Conservation (phyloP, 1,140 invertebrate species). For the Papilio glaucus region DNA sequence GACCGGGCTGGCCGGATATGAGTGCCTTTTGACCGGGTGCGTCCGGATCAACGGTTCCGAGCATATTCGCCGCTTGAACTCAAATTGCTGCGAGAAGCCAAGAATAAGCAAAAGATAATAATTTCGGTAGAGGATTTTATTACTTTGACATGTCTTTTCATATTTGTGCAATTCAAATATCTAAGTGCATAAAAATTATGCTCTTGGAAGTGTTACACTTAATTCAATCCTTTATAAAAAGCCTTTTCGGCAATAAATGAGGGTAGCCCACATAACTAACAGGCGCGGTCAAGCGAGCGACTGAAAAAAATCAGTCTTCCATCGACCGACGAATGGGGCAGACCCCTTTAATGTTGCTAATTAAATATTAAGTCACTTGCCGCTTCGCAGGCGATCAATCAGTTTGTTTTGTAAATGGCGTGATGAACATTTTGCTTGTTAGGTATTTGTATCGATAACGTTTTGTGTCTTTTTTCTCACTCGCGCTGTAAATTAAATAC, state of each 20-base stretch:
- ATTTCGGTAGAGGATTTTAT: background rate
- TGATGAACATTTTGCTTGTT: background rate
- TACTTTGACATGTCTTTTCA: too few relatives aligned
- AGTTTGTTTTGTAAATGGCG: background rate
- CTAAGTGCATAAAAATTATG: too few relatives aligned
- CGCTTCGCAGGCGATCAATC: conserved; percentile 4
- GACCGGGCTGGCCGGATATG: conserved; percentile 47
- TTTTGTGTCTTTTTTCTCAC: too few relatives aligned
- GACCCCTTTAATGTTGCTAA: conserved; percentile 49
- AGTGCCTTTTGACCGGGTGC: conserved; percentile 50
- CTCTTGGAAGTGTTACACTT: background rate
- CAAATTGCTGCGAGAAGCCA: background rate
- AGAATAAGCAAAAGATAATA: background rate
- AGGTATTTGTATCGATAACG: too few relatives aligned
- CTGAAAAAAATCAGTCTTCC: conserved; percentile 56
- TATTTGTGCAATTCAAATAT: too few relatives aligned
- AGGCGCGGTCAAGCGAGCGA: conserved; percentile 55
- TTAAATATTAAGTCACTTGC: conserved; percentile 56
- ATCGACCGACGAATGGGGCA: conserved; percentile 42
- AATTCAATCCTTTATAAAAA: conserved; percentile 44
- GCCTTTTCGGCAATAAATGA: conserved; percentile 62
- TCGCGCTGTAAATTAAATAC: too few relatives aligned
- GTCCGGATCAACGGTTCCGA: conserved; percentile 36
- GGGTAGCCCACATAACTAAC: conserved; percentile 74
- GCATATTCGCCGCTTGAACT: conserved; percentile 25